phyloP scores from a whole-genome alignment of 2,113 vertebrate genomes.

The Tenrec ecaudatus region DNA sequence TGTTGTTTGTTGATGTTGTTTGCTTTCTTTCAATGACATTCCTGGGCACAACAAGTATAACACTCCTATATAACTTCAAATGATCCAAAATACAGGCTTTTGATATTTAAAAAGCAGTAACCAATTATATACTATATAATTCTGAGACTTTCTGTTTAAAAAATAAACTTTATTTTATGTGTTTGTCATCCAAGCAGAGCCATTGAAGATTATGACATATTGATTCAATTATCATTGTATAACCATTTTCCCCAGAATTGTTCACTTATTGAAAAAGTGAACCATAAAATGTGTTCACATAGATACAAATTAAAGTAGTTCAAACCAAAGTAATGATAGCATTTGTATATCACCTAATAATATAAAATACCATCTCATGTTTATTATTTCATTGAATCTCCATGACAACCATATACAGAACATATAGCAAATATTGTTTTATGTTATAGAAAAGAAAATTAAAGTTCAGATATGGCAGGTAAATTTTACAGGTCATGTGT shows the following conservation, averaged over 20 bases:
- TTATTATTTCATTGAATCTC: conserved; percentile 44
- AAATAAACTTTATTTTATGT: conserved; percentile 53
- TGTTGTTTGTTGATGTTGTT: no score
- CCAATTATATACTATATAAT: not conserved
- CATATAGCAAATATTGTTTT: not conserved
- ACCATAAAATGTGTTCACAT: conserved; percentile 35
- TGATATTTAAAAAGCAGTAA: conserved; percentile 30
- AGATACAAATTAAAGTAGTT: conserved; percentile 38
- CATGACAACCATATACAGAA: not conserved
- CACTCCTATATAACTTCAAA: conserved; percentile 1
- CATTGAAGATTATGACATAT: conserved; percentile 57
- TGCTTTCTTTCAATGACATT: not conserved
- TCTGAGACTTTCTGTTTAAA: conserved; percentile 46
- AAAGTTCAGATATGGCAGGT: not conserved
- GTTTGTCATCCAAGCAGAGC: conserved; percentile 53
- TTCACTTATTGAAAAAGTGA: conserved; percentile 55
- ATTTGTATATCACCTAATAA: conserved; percentile 35
- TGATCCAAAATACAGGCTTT: not conserved
- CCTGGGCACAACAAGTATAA: not conserved
- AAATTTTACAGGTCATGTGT: not conserved
- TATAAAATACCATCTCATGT: conserved; percentile 48
- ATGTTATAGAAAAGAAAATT: conserved; percentile 2
- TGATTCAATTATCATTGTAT: conserved; percentile 62
- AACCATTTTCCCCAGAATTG: conserved; percentile 53
- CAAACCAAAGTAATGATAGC: not conserved